phyloP scores from a whole-genome alignment of 2,797 vertebrate species.

The Sebastiscus albofasciatus region DNA sequence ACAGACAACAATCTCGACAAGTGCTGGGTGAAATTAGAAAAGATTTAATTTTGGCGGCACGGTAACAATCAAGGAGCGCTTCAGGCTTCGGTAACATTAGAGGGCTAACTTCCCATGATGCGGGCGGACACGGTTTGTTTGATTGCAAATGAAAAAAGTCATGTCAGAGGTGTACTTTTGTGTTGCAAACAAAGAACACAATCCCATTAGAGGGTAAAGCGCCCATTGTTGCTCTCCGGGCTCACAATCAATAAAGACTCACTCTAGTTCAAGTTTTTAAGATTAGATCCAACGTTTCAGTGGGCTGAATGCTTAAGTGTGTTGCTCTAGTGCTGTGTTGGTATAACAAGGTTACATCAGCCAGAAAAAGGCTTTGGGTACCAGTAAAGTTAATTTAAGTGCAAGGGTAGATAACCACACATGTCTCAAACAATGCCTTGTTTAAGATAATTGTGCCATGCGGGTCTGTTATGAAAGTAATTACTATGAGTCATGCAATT shows the following conservation, averaged over 20 bases:
- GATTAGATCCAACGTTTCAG: slow-evolving; percentile 71
- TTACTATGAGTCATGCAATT: slow-evolving; percentile 10
- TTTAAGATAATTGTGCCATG: slow-evolving; percentile 33
- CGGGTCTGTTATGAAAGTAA: slow-evolving; percentile 18
- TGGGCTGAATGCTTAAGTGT: slow-evolving; percentile 62
- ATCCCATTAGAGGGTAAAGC: slow-evolving; percentile 75
- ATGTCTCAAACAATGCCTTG: slow-evolving; percentile 28
- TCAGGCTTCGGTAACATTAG: slow-evolving; percentile 59
- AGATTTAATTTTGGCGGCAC: slow-evolving; percentile 71
- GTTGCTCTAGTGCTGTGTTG: slow-evolving; percentile 29
- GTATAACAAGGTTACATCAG: slow-evolving; percentile 61
- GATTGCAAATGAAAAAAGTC: slow-evolving; percentile 77
- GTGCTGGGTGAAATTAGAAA: slow-evolving; percentile 75
- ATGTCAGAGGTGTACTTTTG: slow-evolving; percentile 72
- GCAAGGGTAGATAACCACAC: slow-evolving; percentile 48
- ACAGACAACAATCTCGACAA: slow-evolving; percentile 71
- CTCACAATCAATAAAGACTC: slow-evolving; percentile 78
- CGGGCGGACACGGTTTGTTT: slow-evolving; percentile 70
- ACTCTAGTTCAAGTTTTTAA: slow-evolving; percentile 66
- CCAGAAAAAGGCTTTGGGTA: slow-evolving; percentile 38
- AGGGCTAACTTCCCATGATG: slow-evolving; percentile 59
- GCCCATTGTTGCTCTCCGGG: slow-evolving; percentile 62
- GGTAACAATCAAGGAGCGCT: slow-evolving; percentile 65
- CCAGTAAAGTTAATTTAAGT: slow-evolving; percentile 52
- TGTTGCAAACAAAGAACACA: slow-evolving; percentile 77